phyloP scores from a whole-genome alignment of 1,140 invertebrate species.

The Sinonovacula constricta region DNA sequence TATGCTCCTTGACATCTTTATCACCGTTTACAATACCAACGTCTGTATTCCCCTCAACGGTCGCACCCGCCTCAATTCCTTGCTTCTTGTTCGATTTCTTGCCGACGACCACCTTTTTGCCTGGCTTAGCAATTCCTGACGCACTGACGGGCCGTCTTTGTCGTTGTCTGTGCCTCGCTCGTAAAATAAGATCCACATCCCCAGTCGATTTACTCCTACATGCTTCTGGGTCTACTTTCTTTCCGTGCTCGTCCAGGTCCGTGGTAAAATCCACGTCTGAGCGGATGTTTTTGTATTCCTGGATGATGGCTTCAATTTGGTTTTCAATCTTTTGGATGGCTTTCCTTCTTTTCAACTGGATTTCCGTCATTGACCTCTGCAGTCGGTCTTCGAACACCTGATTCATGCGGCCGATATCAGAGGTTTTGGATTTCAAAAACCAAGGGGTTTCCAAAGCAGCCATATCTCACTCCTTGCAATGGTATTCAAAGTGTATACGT shows the following conservation, averaged over 20 bases:
- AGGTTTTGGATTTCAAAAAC: slow-evolving; percentile 48
- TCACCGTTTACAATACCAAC: too few relatives aligned
- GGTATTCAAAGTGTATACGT: too few relatives aligned
- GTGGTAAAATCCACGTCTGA: slow-evolving; percentile 34
- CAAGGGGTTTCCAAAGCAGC: slow-evolving; percentile 40
- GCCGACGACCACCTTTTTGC: too few relatives aligned
- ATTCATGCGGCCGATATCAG: slow-evolving; percentile 38
- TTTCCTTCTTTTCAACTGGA: slow-evolving; percentile 30
- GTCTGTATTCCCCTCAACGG: too few relatives aligned
- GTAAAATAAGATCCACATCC: too few relatives aligned
- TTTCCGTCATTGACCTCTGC: slow-evolving; percentile 15
- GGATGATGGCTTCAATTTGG: slow-evolving; percentile 27
- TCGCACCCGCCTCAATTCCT: too few relatives aligned
- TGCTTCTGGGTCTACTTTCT: slow-evolving; percentile 4
- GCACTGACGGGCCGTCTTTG: too few relatives aligned
- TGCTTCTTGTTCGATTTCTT: too few relatives aligned
- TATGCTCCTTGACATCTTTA: too few relatives aligned
- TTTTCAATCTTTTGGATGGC: slow-evolving; percentile 15
- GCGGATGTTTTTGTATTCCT: slow-evolving; percentile 27
- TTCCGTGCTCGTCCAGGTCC: slow-evolving; percentile 40
- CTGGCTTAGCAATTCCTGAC: too few relatives aligned
- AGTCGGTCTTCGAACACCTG: slow-evolving; percentile 42
- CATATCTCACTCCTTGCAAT: too few relatives aligned
- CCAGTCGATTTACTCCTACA: not conserved
- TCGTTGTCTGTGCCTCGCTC: too few relatives aligned